Evolutionary conservation across 2,888 invertebrate genomes (phyloP), one percentile per base, ranked within the genome.

Genomic region (Cosmia pyralina): DNA sequence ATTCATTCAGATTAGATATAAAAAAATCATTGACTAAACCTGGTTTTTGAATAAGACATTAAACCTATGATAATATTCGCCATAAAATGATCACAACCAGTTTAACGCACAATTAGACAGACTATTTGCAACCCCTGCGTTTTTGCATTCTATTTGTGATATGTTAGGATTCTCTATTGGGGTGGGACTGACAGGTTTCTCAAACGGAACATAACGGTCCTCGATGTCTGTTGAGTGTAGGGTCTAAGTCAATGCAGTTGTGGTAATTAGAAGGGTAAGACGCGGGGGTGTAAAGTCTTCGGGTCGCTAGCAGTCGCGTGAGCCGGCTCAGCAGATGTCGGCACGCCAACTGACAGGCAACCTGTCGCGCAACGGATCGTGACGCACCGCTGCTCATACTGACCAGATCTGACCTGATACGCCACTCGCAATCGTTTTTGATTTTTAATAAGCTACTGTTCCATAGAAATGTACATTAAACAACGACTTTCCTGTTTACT

Each of bases 351-450:
- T 93, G 96, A 92, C 95, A 88, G 92, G 75, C 96, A 96, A 96
- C 96, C 96, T 96, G 96, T 96, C 93, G 95, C 92, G 84, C 95
- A 96, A 96, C 96, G 95, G 95, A 91, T 87, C 92, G 94, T 92
- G 92, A 85, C 96, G 96, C 91, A 94, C 91, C 93, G 94, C 90
- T 94, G 94, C 92, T 90, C 92, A 87, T 84, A 85, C 86, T 88
- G 87, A 83, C 85, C 88, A 94, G 95, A 95, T 95, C 93, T 88
- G 85, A 85, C 85, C 90, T 90, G 95, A 94, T 95, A 95, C 79
- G 89, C 85, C 85, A 88, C 92, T 88, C 91, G 90, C 92, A 86
- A 91, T 83, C 89, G 83, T 92, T 91, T 93, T 92, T 90, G 93
- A 93, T 93, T 94, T 91, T 90, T 93, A 93, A 93, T 92, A 90